Evolutionary conservation across 2,797 vertebrate genomes (phyloP), one percentile per base, ranked within the genome.

Genomic region (Petrocephalus schoutedeni): DNA sequence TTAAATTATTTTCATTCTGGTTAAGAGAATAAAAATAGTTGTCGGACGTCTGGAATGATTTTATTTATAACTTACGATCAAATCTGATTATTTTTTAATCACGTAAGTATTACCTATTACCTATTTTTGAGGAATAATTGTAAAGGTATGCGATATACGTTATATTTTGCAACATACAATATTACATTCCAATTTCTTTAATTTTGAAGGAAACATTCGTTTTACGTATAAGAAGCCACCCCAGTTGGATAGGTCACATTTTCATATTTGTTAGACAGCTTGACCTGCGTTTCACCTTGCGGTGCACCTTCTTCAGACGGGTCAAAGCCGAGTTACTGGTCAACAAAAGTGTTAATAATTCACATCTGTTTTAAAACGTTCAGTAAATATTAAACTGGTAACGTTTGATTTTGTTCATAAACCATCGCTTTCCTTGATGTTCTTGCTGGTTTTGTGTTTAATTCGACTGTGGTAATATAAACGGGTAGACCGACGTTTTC

Each of bases 221-320:
- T 85, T 19, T 84, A 54, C 14, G 28, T 28, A 41, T 36, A 56
- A 86, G 59, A 2, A 86, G 8, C 32, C 54, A 41, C 32, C 87
- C 10, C 89, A 88, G 67, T 86, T 59, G 64, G 87, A 56, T 88
- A 57, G 91, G 93, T 93, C 93, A 92, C 94, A 96, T 97, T 96
- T 97, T 95, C 95, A 93, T 95, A 95, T 96, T 95, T 95, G 95
- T 97, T 93, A 98, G 98, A 98, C 98, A 93, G 94, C 92, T 94
- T 99, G 98, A 99, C 98, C 98, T 97, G 97, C 85, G 96, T 97
- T 97, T 99, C 98, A 99, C 98, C 98, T 97, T 96, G 94, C 93
- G 94, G 94, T 94, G 95, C 89, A 89, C 92, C 96, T 95, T 96
- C 95, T 95, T 96, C 96, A 97, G 96, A 97, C 97, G 97, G 98